A percentile compares a stretch with the other conserved stretches of the same genome.
These are phyloP conservation scores for Apus apus DNA, from an alignment of 2,113 vertebrate genomes.

Conservation along the genomic window DNA sequence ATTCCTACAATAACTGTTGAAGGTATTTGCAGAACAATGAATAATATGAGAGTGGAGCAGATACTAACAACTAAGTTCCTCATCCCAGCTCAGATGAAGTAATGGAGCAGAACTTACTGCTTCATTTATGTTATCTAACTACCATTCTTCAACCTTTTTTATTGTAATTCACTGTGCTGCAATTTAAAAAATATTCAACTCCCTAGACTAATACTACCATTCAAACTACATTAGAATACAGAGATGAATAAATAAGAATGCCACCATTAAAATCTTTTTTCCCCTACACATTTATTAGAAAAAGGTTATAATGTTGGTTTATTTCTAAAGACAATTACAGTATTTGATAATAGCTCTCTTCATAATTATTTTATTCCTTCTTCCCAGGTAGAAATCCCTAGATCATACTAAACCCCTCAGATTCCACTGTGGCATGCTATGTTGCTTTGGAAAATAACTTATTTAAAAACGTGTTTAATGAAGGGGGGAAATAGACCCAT, in stretches of 20 bases:
- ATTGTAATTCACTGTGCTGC: slow-evolving; percentile 32
- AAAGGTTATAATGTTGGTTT: neutral
- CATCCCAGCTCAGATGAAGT: neutral
- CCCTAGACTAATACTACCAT: neutral
- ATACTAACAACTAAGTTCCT: neutral
- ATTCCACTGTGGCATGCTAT: neutral
- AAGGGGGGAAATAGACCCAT: neutral
- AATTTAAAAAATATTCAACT: slow-evolving; percentile 32
- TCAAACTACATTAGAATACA: neutral
- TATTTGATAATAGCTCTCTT: neutral
- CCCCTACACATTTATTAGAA: neutral
- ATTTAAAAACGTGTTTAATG: slow-evolving; percentile 9
- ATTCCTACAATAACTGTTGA: neutral
- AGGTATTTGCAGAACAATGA: neutral
- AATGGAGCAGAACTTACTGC: slow-evolving; percentile 53
- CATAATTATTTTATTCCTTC: neutral
- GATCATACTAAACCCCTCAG: neutral
- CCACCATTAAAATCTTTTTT: neutral
- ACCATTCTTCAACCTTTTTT: slow-evolving; percentile 24
- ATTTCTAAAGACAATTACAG: neutral
- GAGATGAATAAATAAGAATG: slow-evolving; percentile 22
- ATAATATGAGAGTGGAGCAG: neutral
- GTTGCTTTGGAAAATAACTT: neutral
- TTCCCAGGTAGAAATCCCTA: neutral
- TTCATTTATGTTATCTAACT: slow-evolving; percentile 44